Conservation (phyloP, 2,113 vertebrate genomes). For the Heteronetta atricapilla region DNA sequence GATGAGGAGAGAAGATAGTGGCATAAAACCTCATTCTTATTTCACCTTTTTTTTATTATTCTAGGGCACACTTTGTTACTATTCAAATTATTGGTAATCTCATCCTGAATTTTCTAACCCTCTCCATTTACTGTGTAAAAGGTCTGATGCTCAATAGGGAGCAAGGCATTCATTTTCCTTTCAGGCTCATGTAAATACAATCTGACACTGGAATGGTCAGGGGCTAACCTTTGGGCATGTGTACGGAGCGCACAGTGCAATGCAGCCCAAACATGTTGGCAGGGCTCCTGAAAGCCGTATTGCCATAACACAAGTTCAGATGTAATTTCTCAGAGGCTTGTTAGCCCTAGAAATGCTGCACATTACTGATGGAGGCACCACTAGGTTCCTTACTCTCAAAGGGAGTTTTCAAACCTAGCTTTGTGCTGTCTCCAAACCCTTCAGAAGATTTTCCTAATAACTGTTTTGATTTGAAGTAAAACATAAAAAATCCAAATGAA, state of each 20-base stretch:
- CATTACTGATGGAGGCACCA: background rate
- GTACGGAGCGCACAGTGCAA: background rate
- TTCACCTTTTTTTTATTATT: background rate
- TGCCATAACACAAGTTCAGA: background rate
- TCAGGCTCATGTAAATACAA: background rate
- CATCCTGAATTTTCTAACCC: background rate
- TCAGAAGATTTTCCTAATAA: background rate
- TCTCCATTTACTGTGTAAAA: background rate
- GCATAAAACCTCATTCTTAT: background rate
- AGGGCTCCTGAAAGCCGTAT: background rate
- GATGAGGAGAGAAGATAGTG: background rate
- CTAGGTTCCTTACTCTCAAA: background rate
- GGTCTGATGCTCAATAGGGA: background rate
- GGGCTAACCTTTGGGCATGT: background rate
- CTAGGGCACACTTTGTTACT: background rate
- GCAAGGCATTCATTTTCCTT: background rate
- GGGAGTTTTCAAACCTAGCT: background rate
- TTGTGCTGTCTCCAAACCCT: background rate
- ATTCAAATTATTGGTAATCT: background rate
- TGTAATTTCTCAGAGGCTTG: background rate
- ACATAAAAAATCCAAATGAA: background rate
- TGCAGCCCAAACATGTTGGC: background rate
- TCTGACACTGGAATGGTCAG: background rate
- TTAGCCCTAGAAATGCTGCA: background rate
- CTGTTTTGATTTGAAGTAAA: background rate